A percentile compares a stretch with the other conserved stretches of the same genome.
Evolutionary conservation across 2,113 vertebrate genomes (phyloP).

Genomic region (Nannobrachium achirus): DNA sequence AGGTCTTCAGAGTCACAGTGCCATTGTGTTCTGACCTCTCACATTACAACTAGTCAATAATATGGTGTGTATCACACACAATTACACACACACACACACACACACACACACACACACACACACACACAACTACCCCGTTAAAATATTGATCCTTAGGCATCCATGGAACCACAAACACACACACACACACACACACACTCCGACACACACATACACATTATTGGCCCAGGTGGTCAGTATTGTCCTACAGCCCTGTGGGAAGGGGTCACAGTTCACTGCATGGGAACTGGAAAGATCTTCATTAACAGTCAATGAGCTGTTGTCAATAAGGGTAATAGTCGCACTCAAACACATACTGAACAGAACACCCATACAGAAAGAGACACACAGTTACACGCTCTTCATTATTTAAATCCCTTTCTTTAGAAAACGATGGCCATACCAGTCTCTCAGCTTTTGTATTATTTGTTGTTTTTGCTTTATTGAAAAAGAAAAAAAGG

Average conservation of each 20-base stretch:
- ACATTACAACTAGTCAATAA: conserved; percentile 70
- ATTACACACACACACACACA: conserved; percentile 28
- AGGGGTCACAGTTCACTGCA: conserved; percentile 33
- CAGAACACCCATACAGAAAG: background rate
- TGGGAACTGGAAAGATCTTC: conserved; percentile 44
- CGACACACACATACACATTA: background rate
- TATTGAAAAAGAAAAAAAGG: no score
- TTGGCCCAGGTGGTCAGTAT: conserved; percentile 64
- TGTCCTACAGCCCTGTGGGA: conserved; percentile 30
- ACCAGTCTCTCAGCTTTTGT: no score
- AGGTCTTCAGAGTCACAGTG: conserved; percentile 65
- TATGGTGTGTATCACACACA: conserved; percentile 10
- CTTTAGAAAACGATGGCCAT: no score
- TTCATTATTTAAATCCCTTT: background rate
- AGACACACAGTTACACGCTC: background rate
- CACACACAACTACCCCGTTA: background rate
- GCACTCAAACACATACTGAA: background rate
- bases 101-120: conserved; percentile 22
- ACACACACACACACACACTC: conserved; percentile 13
- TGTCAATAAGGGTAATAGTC: conserved; percentile 33
- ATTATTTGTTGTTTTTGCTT: background rate
- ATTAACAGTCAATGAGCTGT: conserved; percentile 40
- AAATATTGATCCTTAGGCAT: conserved; percentile 2
- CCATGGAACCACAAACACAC: background rate
- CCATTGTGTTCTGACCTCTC: conserved; percentile 69